Base-by-base conservation (phyloP, 2,113 vertebrate species). In the Oncorhynchus masou region DNA sequence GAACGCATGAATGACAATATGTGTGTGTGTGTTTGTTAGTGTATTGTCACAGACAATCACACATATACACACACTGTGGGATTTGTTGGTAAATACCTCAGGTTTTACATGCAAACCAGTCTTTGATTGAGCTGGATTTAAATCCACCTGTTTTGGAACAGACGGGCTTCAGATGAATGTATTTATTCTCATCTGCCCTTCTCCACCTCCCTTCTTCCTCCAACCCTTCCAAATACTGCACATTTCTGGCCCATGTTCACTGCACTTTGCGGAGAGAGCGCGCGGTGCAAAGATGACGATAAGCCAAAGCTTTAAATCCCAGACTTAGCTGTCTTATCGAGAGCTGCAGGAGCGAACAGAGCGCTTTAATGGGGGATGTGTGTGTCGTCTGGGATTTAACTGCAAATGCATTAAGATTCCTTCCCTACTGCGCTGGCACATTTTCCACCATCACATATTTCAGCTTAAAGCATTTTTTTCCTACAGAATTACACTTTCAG, bases 271-370 rank as follows among this genome's bases (percentile, higher is more conserved):
- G 80, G 82, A 88, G 88, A 81, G 80, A 88, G 88, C 91, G 87
- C 83, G 88, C 85, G 83, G 85, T 77, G 86, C 84, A 86, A 90
- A 94, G 91, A 92, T 93, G 90, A 91, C 78, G 89, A 93, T 93
- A 92, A 93, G 88, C 90, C 88, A 91, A 91, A 93, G 91, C 92
- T 87, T 80, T 89, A 93, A 93, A 94, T 94, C 92, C 92, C 83
- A 88, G 91, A 90, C 88, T 94, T 91, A 92, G 91, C 89, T 89
- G 90, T 90, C 91, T 94, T 93, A 94, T 93, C 92, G 70, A 89
- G 85, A 91, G 90, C 88, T 84, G 89, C 92, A 94, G 90, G 85
- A 93, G 90, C 78, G 82, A 88, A 85, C 65, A 74, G 82, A 86
- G 81, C 76, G 82, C 81, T 91, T 90, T 89, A 62, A 22, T 78